phyloP scores from a whole-genome alignment of 2,888 invertebrate genomes.

The Parnassius mnemosyne region DNA sequence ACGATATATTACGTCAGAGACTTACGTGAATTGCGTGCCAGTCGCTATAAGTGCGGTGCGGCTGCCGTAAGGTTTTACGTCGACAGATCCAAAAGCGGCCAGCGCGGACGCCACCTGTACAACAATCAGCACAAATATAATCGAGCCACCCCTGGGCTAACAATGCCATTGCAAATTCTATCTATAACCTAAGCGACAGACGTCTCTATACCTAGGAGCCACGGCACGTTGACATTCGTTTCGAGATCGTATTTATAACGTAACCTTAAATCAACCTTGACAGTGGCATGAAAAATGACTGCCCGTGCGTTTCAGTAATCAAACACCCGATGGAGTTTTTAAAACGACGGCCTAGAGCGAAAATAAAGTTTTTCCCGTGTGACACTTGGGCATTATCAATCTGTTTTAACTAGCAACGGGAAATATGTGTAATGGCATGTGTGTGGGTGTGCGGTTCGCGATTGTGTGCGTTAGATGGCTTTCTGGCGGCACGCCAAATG shows the following conservation, averaged over 20 bases:
- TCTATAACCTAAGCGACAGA: slow-evolving; percentile 38
- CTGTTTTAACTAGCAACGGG: slow-evolving; percentile 70
- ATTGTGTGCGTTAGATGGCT: slow-evolving; percentile 30
- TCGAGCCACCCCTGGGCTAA: slow-evolving; percentile 35
- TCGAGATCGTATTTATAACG: slow-evolving; percentile 62
- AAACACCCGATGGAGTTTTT: slow-evolving; percentile 48
- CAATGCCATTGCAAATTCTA: slow-evolving; percentile 40
- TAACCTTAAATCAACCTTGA: slow-evolving; percentile 79
- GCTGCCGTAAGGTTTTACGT: slow-evolving; percentile 79
- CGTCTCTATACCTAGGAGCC: slow-evolving; percentile 34
- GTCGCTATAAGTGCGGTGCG: slow-evolving; percentile 82
- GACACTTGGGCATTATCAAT: slow-evolving; percentile 78
- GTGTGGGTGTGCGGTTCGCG: slow-evolving; percentile 33
- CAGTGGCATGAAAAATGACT: slow-evolving; percentile 72
- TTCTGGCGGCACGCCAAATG: slow-evolving; percentile 41
- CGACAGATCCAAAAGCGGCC: slow-evolving; percentile 82
- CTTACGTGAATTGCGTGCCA: slow-evolving; percentile 81
- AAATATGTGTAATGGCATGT: slow-evolving; percentile 42
- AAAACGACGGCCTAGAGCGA: slow-evolving; percentile 50
- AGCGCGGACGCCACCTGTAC: slow-evolving; percentile 50
- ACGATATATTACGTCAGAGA: slow-evolving; percentile 27
- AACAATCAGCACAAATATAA: slow-evolving; percentile 26
- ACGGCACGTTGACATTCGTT: slow-evolving; percentile 53
- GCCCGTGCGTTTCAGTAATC: slow-evolving; percentile 63
- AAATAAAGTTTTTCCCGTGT: slow-evolving; percentile 65